A percentile compares a stretch with the other conserved stretches of the same genome.
Conservation (phyloP, 2,797 vertebrate genomes). For the Sebastes goodei region DNA sequence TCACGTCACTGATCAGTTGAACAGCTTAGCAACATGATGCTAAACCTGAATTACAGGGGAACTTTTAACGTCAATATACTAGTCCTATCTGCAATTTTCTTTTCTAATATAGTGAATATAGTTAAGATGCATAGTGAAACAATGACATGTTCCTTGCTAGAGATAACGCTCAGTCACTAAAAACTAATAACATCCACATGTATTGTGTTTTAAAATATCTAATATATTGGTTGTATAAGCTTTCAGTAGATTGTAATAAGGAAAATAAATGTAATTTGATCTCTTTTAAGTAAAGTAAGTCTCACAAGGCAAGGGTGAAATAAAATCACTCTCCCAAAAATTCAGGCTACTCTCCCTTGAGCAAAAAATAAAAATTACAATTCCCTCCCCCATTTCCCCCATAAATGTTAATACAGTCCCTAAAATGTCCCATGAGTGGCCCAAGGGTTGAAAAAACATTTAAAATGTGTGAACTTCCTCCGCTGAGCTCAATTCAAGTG, state of each 20-base stretch:
- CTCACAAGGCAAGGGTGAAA: neutral
- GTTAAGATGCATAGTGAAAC: too few relatives aligned
- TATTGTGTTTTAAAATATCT: neutral
- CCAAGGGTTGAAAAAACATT: neutral
- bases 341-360: neutral
- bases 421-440: neutral
- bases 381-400: rapidly evolving
- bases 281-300: neutral
- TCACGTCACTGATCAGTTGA: neutral
- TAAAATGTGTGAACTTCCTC: neutral
- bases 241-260: neutral
- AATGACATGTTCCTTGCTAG: too few relatives aligned
- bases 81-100: neutral
- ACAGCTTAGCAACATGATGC: neutral
- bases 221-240: neutral
- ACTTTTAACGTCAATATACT: neutral
- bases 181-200: neutral
- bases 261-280: neutral
- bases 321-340: neutral
- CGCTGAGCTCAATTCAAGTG: slow-evolving; percentile 21
- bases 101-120: neutral
- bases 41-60: neutral
- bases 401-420: neutral
- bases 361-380: neutral
- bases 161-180: neutral